Evolutionary conservation across 2,797 vertebrate genomes (phyloP).

Genomic region (Cuculus canorus): DNA sequence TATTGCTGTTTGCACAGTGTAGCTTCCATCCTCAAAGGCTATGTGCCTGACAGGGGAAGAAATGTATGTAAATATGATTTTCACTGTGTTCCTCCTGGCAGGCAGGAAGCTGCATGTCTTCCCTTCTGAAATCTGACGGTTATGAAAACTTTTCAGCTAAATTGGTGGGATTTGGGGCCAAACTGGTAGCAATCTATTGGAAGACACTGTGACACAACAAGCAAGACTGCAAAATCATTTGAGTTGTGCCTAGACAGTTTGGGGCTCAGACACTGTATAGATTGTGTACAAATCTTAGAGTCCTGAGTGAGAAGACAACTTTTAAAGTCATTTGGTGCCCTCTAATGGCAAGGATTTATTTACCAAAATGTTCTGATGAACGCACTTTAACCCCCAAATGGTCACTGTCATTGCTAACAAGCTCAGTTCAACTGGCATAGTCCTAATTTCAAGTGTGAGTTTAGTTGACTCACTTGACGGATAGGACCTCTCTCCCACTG

Average conservation of each 20-base stretch:
- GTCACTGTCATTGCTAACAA: neutral
- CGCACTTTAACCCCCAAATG: fast-evolving
- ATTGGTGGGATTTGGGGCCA: neutral
- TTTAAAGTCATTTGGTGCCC: constrained; percentile 65
- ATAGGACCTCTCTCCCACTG: neutral
- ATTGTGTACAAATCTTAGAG: neutral
- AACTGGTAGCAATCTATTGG: neutral
- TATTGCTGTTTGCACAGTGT: neutral
- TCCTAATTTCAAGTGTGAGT: neutral
- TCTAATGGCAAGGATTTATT: constrained; percentile 46
- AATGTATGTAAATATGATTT: neutral
- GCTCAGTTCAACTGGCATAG: neutral
- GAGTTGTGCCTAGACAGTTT: neutral
- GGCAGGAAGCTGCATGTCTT: neutral
- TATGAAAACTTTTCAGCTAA: neutral
- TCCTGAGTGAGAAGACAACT: neutral
- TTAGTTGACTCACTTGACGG: neutral
- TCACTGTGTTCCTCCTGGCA: neutral
- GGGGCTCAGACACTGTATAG: neutral
- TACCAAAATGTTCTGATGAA: neutral
- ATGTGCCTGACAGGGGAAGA: neutral
- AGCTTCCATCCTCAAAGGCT: neutral
- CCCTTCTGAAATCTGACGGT: neutral
- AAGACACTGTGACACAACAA: neutral
- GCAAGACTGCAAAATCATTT: neutral